Evolutionary conservation across 2,113 vertebrate genomes (phyloP).

Genomic region (Xerus inauris): DNA sequence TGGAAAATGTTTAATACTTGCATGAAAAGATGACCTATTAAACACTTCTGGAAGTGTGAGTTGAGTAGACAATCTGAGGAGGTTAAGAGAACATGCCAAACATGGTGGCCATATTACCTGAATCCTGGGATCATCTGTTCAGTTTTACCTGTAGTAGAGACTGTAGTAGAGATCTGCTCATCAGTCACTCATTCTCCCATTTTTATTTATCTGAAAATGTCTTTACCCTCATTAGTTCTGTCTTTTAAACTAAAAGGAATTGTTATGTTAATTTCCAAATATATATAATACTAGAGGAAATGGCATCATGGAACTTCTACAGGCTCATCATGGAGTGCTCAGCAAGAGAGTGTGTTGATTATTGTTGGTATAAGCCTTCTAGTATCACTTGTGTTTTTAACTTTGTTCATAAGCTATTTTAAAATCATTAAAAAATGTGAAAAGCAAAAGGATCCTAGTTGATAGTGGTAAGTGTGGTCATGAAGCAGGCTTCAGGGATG

Average conservation of each 20-base stretch:
- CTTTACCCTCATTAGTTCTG: background rate
- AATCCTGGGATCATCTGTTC: background rate
- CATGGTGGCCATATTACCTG: background rate
- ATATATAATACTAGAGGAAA: background rate
- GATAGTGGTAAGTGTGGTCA: background rate
- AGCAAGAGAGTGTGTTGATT: background rate
- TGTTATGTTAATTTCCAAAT: background rate
- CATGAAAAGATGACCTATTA: background rate
- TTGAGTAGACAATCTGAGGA: background rate
- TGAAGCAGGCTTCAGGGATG: background rate
- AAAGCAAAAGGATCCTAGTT: background rate
- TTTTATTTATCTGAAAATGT: background rate
- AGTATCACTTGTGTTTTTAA: background rate
- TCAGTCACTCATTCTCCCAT: background rate
- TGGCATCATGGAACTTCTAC: background rate
- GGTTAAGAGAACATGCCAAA: background rate
- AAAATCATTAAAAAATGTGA: background rate
- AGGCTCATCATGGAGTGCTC: background rate
- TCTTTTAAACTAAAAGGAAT: background rate
- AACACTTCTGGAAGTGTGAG: background rate
- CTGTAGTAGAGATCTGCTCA: background rate
- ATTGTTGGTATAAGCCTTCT: background rate
- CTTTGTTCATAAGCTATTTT: background rate
- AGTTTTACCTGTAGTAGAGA: background rate
- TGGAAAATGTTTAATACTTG: background rate